Evolutionary conservation across 2,888 invertebrate genomes (phyloP).

Genomic region (Desoria tigrina): DNA sequence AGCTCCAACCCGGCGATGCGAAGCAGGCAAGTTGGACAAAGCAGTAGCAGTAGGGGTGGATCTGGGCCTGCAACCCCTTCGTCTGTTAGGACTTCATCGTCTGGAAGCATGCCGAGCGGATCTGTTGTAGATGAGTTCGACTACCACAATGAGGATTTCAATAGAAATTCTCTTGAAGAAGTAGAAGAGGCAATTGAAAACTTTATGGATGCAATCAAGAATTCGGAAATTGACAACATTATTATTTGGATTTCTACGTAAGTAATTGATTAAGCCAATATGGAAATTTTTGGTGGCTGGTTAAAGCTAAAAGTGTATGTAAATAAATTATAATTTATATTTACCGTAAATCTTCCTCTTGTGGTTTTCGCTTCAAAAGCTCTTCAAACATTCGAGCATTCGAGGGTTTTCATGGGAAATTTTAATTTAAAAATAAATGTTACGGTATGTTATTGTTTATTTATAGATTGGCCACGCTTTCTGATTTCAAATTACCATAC

Average conservation of each 20-base stretch:
- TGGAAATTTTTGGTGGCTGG: too few species aligned
- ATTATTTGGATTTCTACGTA: slow-evolving; percentile 37
- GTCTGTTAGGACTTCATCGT: background rate
- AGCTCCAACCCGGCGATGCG: background rate
- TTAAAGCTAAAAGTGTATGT: too few species aligned
- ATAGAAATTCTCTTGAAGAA: slow-evolving; percentile 22
- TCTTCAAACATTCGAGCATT: too few species aligned
- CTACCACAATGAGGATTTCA: slow-evolving; percentile 7
- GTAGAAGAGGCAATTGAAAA: slow-evolving; percentile 29
- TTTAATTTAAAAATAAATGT: background rate
- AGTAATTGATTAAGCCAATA: too few species aligned
- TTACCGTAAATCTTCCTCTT: too few species aligned
- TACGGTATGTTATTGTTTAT: background rate
- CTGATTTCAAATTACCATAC: slow-evolving; percentile 41
- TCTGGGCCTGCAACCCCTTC: background rate
- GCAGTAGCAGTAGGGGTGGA: background rate
- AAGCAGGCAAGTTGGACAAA: background rate
- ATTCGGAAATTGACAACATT: slow-evolving; percentile 39
- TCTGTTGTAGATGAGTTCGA: background rate
- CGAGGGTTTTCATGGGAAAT: too few species aligned
- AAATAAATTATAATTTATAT: too few species aligned
- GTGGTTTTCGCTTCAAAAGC: too few species aligned
- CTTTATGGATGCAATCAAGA: slow-evolving; percentile 42
- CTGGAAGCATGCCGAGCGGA: background rate
- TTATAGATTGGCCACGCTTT: slow-evolving; percentile 8